A percentile compares a stretch with the other conserved stretches of the same genome.
phyloP scores from a whole-genome alignment of 2,888 invertebrate genomes.

The Calliopum simillimum region DNA sequence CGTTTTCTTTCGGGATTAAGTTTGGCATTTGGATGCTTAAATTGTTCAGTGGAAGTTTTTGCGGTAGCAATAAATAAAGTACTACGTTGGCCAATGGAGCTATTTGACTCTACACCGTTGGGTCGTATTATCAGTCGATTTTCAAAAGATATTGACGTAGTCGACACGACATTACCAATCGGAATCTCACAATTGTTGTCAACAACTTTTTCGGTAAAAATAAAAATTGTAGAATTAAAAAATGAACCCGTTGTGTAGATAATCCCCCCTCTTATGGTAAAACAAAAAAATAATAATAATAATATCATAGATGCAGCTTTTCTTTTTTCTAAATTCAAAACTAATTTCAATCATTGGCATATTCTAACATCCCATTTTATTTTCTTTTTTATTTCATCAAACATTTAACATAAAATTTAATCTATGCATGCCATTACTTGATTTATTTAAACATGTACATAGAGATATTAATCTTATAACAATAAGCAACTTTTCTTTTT shows the following conservation, averaged over 20 bases:
- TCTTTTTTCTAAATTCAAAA: too few species aligned
- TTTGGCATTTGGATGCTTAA: slow-evolving; percentile 67
- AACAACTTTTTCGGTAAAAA: slow-evolving; percentile 68
- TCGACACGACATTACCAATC: slow-evolving; percentile 71
- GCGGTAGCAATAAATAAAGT: slow-evolving; percentile 72
- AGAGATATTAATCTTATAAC: neutral
- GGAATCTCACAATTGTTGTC: slow-evolving; percentile 64
- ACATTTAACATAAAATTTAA: too few species aligned
- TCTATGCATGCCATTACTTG: slow-evolving; percentile 48
- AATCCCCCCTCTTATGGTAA: too few species aligned
- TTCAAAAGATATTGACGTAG: slow-evolving; percentile 72
- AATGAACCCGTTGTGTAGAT: too few species aligned
- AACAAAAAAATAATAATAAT: too few species aligned
- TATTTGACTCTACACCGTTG: slow-evolving; percentile 83
- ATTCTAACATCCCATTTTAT: too few species aligned
- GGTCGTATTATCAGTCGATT: slow-evolving; percentile 81
- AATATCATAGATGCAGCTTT: too few species aligned
- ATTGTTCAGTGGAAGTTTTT: slow-evolving; percentile 75
- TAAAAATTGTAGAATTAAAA: slow-evolving; percentile 45
- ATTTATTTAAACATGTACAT: slow-evolving; percentile 40
- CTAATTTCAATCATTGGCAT: too few species aligned
- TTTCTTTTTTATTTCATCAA: too few species aligned
- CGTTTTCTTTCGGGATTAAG: slow-evolving; percentile 64
- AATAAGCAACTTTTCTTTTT: too few species aligned
- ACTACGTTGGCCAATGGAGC: slow-evolving; percentile 77